Percentiles rank a stretch among this genome's conserved stretches.
Evolutionary conservation across 30 jellyfish, hydroid and myxozoan species (phyloP).

Genomic region (Turritopsis dohrnii): DNA sequence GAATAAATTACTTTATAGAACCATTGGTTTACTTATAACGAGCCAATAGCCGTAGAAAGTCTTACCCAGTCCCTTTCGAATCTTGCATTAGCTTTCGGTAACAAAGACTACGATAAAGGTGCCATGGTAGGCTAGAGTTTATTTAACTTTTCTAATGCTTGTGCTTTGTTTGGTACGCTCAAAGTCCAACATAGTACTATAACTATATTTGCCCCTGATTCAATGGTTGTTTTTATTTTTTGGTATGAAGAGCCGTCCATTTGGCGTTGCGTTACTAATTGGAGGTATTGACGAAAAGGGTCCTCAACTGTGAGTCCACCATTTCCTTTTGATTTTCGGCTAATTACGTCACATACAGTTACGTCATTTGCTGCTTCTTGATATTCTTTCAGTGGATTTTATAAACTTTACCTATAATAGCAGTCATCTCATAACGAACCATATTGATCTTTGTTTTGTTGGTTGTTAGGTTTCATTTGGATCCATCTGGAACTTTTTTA

Average conservation of each 20-base stretch:
- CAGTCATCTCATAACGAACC: too few relatives aligned
- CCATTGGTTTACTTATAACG: slow-evolving; percentile 99
- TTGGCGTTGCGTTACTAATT: slow-evolving; percentile 97
- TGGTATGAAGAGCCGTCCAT: slow-evolving; percentile 93
- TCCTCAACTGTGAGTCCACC: slow-evolving; percentile 85
- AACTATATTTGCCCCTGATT: too few relatives aligned
- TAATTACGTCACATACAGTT: too few relatives aligned
- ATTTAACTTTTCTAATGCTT: neutral
- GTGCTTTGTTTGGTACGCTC: too few relatives aligned
- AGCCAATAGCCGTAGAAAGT: slow-evolving; percentile 92
- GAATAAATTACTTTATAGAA: slow-evolving; percentile 42
- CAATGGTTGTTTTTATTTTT: too few relatives aligned
- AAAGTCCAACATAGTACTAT: too few relatives aligned
- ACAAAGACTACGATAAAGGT: slow-evolving; percentile 89
- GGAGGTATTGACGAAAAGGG: slow-evolving; percentile 99
- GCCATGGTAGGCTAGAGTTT: slow-evolving; percentile 67
- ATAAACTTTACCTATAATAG: too few relatives aligned
- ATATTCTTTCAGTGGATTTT: too few relatives aligned
- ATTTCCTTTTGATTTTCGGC: neutral
- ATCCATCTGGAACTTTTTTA: slow-evolving; percentile 97
- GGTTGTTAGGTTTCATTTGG: slow-evolving; percentile 81
- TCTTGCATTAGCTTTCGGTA: slow-evolving; percentile 94
- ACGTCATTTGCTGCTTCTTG: too few relatives aligned
- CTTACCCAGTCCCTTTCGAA: slow-evolving; percentile 91
- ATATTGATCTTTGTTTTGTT: neutral